Evolutionary conservation across 2,113 vertebrate genomes (phyloP), one percentile per base, ranked within the genome.

Genomic region (Bufo bufo): DNA sequence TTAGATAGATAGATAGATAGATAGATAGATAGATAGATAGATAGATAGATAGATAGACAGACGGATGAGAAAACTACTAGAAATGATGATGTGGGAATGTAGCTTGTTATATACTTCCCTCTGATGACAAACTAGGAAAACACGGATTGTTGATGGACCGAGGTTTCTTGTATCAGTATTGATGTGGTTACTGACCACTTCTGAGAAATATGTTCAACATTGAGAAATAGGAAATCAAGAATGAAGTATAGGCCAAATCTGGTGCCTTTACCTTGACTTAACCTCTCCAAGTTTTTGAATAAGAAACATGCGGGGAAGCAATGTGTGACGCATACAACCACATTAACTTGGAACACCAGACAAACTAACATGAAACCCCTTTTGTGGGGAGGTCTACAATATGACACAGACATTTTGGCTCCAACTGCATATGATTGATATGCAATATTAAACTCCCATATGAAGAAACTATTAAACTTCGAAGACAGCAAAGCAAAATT

Each of bases 141-240:
- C 72, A 75, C 10, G 74, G 3, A 72, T 59, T 61, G 43, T 6
- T 56, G 52, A 69, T 66, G 47, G 13, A 16, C 8, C 49, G 52
- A 54, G 81, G 81, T 83, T 83, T 83, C 45, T 80, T 80, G 6
- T 56, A 80, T 71, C 17, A 47, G 49, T 69, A 80, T 71, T 87
- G 54, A 87, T 80, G 85, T 87, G 85, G 85, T 87, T 80, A 56
- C 75, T 79, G 50, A 87, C 85, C 61, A 80, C 61, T 80, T 71
- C 61, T 86, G 56, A 50, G 72, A 86, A 85, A 86, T 77, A 33
- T 56, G 61, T 80, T 65, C 11, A 65, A 63, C 74, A 79, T 66
- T 86, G 69, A 50, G 47, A 71, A 69, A 85, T 19, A 52, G 58
- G 23, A 86, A 86, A 86, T 86, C 75, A 61, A 45, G 49, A 54